phyloP scores from a whole-genome alignment of 2,888 invertebrate genomes.

The Tubulanus polymorphus region DNA sequence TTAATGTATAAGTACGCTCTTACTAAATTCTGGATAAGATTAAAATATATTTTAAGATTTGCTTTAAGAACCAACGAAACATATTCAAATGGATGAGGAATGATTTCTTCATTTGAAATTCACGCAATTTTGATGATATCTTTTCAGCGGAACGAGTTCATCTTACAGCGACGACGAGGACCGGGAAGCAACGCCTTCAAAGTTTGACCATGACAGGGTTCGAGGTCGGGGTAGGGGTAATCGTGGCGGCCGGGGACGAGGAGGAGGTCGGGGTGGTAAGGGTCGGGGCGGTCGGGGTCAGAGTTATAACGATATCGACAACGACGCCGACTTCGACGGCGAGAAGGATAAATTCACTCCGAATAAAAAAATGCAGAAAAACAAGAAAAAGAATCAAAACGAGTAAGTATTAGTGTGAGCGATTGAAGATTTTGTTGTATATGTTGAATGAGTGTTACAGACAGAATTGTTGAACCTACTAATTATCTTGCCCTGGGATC shows the following conservation, averaged over 20 bases:
- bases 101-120: background rate
- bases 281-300: constrained; percentile 17
- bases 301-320: constrained; percentile 3
- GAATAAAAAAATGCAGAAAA: constrained; percentile 18
- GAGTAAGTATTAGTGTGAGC: background rate
- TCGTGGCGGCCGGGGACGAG: background rate
- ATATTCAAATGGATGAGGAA: background rate
- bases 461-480: background rate
- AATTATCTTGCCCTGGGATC: too few relatives aligned
- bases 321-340: constrained; percentile 9
- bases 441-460: background rate
- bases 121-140: background rate
- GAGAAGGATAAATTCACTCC: constrained; percentile 9
- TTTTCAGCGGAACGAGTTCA: background rate
- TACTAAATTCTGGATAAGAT: too few relatives aligned
- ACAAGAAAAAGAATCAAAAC: constrained; percentile 10
- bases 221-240: constrained; percentile 16
- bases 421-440: background rate
- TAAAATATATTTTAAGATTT: too few relatives aligned
- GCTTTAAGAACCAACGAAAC: too few relatives aligned
- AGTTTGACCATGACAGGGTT: background rate
- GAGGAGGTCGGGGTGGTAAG: constrained; percentile 21
- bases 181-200: constrained; percentile 8
- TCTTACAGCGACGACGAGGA: background rate
- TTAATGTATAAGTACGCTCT: too few relatives aligned